Evolutionary conservation across 2,888 invertebrate genomes (phyloP).

Genomic region (Papilio gigon): DNA sequence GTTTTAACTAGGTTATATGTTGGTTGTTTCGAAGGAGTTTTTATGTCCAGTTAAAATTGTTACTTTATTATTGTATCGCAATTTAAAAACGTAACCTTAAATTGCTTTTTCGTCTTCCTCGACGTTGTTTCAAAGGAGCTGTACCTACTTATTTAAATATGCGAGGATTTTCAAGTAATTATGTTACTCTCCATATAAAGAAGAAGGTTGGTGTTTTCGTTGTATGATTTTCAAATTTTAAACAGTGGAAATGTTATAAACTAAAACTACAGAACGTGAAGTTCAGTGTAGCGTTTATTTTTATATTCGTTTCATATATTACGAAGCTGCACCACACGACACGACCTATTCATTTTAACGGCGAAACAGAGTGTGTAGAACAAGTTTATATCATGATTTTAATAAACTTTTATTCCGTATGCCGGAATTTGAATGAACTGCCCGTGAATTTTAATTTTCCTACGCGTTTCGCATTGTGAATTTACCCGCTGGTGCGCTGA

Average conservation of each 20-base stretch:
- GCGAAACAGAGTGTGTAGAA: not conserved
- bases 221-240: not conserved
- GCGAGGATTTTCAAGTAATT: not conserved
- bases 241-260: not conserved
- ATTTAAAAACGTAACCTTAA: constrained; percentile 15
- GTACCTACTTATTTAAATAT: not conserved
- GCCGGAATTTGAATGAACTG: not conserved
- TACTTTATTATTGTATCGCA: not conserved
- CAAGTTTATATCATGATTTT: constrained; percentile 4
- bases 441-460: not conserved
- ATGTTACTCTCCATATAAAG: too few relatives aligned
- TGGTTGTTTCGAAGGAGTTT: not conserved
- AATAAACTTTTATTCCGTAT: not conserved
- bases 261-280: not conserved
- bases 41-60: constrained; percentile 11
- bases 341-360: not conserved
- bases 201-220: not conserved
- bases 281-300: not conserved
- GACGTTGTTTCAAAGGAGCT: not conserved
- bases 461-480: not conserved
- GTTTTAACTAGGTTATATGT: not conserved
- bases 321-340: not conserved
- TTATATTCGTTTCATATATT: not conserved
- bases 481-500: not conserved
- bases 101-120: not conserved